These are phyloP conservation scores for Bubalus kerabau DNA, from an alignment of 2,113 vertebrate genomes.

Conservation along the genomic window DNA sequence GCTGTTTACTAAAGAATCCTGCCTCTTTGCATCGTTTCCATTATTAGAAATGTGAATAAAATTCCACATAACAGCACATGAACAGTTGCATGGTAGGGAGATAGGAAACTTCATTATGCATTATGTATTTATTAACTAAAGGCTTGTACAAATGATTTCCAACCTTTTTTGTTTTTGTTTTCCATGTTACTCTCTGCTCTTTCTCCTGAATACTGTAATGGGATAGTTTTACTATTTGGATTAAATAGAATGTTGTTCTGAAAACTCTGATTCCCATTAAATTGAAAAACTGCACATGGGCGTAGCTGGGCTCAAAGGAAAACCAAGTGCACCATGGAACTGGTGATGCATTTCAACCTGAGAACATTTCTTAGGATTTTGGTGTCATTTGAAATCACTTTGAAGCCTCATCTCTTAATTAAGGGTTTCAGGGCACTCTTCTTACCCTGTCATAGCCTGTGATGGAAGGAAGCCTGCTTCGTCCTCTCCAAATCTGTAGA, in stretches of 20 bases:
- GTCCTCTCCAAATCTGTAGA: neutral
- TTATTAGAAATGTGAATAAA: neutral
- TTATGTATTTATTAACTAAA: neutral
- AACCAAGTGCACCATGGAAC: neutral
- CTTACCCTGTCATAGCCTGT: neutral
- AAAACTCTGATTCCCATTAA: conserved; percentile 11
- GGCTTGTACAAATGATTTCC: too few species aligned
- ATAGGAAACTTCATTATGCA: neutral
- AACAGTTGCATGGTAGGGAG: neutral
- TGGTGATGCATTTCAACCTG: neutral
- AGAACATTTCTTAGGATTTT: neutral
- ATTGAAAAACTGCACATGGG: neutral
- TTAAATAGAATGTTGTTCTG: conserved; percentile 32
- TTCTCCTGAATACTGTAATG: neutral
- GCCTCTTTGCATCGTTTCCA: neutral
- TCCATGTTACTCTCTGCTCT: neutral
- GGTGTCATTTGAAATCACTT: neutral
- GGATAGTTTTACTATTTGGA: conserved; percentile 5
- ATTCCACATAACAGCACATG: neutral
- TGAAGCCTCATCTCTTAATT: neutral
- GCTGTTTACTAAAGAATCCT: neutral
- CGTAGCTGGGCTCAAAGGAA: neutral
- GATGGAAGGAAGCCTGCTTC: neutral
- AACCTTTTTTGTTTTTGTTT: neutral
- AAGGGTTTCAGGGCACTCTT: neutral